These are phyloP conservation scores for Pelvicachromis taeniatus DNA, from an alignment of 2,113 vertebrate genomes.

Conservation along the genomic window DNA sequence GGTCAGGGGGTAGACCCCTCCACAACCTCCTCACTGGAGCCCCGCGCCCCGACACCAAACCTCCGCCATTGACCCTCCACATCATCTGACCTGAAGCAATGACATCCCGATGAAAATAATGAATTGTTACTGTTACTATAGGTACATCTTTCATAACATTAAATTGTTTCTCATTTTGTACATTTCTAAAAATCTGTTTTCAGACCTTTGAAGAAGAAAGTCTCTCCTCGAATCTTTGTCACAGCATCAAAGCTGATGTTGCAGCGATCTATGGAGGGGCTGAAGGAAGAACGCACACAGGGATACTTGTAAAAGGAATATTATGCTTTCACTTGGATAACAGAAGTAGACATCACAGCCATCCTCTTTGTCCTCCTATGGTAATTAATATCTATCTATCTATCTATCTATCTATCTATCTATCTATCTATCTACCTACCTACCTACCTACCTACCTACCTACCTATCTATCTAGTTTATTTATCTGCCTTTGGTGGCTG, in stretches of 20 bases:
- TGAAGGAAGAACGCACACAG: not conserved
- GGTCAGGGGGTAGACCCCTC: conserved; percentile 58
- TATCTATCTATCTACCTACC: no score
- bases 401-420: no score
- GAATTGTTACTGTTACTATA: not conserved
- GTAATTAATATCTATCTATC: not conserved
- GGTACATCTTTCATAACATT: not conserved
- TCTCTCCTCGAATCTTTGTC: conserved; percentile 73
- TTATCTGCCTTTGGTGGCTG: not conserved
- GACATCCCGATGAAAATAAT: not conserved
- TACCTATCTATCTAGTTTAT: no score
- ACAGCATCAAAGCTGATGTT: conserved; percentile 73
- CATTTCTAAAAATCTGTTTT: not conserved
- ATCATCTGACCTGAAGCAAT: conserved; percentile 43
- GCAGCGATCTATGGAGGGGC: conserved; percentile 62
- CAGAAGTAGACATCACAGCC: not conserved
- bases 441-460: no score
- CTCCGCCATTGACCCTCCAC: conserved; percentile 64
- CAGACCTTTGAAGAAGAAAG: conserved; percentile 78
- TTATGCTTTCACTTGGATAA: not conserved
- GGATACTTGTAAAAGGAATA: not conserved
- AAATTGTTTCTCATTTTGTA: not conserved
- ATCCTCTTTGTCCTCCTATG: not conserved
- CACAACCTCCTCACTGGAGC: conserved; percentile 60
- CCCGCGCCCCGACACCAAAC: conserved; percentile 51